Evolutionary conservation across 2,888 invertebrate genomes (phyloP).

Genomic region (Drosophila niveifrons): DNA sequence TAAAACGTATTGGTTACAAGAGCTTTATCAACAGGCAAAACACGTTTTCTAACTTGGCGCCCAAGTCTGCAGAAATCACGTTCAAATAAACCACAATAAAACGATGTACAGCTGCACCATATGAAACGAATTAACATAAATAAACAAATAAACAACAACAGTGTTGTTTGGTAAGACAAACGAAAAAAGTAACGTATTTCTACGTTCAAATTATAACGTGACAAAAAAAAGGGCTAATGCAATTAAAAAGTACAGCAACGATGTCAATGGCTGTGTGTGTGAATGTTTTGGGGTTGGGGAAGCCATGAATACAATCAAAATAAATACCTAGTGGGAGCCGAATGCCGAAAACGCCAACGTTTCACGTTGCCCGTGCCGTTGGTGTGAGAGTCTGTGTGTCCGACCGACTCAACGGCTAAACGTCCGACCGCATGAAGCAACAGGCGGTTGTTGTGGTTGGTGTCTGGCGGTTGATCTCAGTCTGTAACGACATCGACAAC

Average conservation of each 20-base stretch:
- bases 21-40: constrained; percentile 9
- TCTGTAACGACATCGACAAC: constrained; percentile 68
- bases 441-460: constrained; percentile 75
- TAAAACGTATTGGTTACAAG: constrained; percentile 29
- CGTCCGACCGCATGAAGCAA: constrained; percentile 58
- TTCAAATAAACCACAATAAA: constrained; percentile 25
- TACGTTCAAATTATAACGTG: not conserved
- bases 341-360: constrained; percentile 62
- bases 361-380: constrained; percentile 18
- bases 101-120: constrained; percentile 16
- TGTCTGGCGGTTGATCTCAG: constrained; percentile 69
- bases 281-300: constrained; percentile 55
- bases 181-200: not conserved
- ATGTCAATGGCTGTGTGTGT: constrained; percentile 59
- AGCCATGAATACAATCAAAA: constrained; percentile 39
- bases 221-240: constrained; percentile 21
- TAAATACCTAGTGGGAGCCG: constrained; percentile 31
- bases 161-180: not conserved
- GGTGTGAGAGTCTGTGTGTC: constrained; percentile 37
- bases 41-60: constrained; percentile 42
- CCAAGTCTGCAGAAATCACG: constrained; percentile 41
- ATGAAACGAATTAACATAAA: constrained; percentile 43
- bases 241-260: constrained; percentile 31
- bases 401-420: constrained; percentile 9
- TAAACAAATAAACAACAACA: constrained; percentile 29